Evolutionary conservation across 1,140 invertebrate species (phyloP), one percentile per base, ranked within the genome.

Genomic region (Achatina immaculata): DNA sequence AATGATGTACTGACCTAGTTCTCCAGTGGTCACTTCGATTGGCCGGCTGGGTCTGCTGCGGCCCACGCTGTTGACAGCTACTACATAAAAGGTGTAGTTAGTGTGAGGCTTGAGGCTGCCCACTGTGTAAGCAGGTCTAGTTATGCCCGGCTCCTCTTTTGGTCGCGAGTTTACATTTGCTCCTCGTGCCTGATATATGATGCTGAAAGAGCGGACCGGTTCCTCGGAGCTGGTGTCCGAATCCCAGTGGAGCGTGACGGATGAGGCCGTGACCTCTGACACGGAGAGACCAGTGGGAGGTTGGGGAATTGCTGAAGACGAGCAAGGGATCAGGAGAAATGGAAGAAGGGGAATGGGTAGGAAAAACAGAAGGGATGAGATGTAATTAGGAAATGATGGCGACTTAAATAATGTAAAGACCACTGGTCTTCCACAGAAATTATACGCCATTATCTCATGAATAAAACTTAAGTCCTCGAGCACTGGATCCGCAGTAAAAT

Each of bases 101-200:
- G 97, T 99, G 91, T 97, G 98, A 1, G 97, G 96, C 76, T 95
- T 96, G 24, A 98, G 93, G 83, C 95, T 95, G 68, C 95, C 94
- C 42, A 99, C 95, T 42, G 95, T 95, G 91, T 98, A 97, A 92
- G 96, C 96, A 93, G 96, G 96, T 36, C 96, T 96, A 82, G 96
- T 96, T 83, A 98, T 96, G 42, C 96, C 96, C 42, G 95, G 96
- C 86, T 98, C 97, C 90, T 98, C 96, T 84, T 77, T 74, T 81
- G 82, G 81, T 24, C 65, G 45, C 79, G 76, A 42, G 11, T 62
- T 43, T 94, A 95, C 91, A 94, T 92, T 82, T 90, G 91, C 87
- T 89, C 95, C 95, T 92, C 96, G 97, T 2, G 96, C 96, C 90
- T 98, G 98, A 92, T 98, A 98, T 89, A 97, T 96, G 82, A 99